Percentiles rank a stretch among this genome's conserved stretches.
Evolutionary conservation across 2,113 vertebrate genomes (phyloP).

Genomic region (Melanerpes aurifrons): DNA sequence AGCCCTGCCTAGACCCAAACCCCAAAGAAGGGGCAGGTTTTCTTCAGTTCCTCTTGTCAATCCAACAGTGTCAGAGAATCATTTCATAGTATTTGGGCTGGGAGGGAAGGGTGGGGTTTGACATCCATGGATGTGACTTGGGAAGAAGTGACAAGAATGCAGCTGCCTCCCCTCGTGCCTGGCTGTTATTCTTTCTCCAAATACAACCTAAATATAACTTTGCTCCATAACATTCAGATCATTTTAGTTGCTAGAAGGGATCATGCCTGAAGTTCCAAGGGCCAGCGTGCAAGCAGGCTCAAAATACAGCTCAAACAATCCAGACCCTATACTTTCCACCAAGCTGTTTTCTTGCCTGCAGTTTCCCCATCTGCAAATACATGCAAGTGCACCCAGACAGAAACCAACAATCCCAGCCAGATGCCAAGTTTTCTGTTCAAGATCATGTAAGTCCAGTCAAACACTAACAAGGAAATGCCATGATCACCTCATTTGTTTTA

Average conservation of each 20-base stretch:
- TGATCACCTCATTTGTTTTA: slow-evolving; percentile 51
- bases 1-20: not conserved
- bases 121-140: not conserved
- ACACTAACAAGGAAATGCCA: slow-evolving; percentile 5
- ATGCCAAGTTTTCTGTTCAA: slow-evolving; percentile 16
- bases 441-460: not conserved
- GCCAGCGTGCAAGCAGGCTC: slow-evolving; percentile 55
- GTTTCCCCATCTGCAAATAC: not conserved
- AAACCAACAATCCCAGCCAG: slow-evolving; percentile 3
- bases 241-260: slow-evolving; percentile 63
- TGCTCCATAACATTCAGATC: slow-evolving; percentile 61
- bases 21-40: not conserved
- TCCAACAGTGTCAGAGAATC: not conserved
- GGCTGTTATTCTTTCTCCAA: slow-evolving; percentile 62
- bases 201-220: slow-evolving; percentile 67
- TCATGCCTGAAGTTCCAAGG: slow-evolving; percentile 66
- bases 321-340: slow-evolving; percentile 37
- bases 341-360: not conserved
- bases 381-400: not conserved
- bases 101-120: not conserved
- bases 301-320: slow-evolving; percentile 58
- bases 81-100: not conserved
- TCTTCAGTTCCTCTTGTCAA: not conserved
- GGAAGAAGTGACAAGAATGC: slow-evolving; percentile 51
- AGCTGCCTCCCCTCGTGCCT: slow-evolving; percentile 5